Evolutionary conservation across 2,888 invertebrate species (phyloP).

Genomic region (Peribatodes rhomboidaria): DNA sequence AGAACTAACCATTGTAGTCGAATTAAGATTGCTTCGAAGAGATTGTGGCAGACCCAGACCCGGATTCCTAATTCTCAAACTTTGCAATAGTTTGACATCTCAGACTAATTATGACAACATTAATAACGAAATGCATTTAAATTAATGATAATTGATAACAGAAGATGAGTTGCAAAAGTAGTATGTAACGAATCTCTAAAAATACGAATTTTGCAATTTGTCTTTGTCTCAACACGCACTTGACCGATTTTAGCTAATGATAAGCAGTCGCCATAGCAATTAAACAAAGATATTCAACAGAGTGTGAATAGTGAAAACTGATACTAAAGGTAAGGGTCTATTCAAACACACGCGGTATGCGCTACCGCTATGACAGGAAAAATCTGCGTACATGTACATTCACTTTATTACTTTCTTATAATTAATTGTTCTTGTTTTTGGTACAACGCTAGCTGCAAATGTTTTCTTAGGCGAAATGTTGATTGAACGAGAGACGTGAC

Average conservation of each 20-base stretch:
- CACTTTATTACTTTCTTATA: no score
- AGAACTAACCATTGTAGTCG: no score
- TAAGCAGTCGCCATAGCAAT: constrained; percentile 38
- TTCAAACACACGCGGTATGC: background rate
- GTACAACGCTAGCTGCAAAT: background rate
- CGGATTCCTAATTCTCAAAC: background rate
- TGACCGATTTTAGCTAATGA: constrained; percentile 44
- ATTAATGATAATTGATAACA: no score
- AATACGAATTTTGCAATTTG: constrained; percentile 22
- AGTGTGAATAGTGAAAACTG: constrained; percentile 68
- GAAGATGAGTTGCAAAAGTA: background rate
- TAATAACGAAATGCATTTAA: background rate
- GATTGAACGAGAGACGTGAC: no score
- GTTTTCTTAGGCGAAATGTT: no score
- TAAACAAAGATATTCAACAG: constrained; percentile 57
- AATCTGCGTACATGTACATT: no score
- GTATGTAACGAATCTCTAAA: background rate
- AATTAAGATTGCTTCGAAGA: no score
- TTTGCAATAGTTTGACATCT: background rate
- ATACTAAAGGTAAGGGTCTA: constrained; percentile 42
- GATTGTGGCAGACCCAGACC: no score
- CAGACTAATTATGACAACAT: background rate
- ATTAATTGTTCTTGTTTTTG: background rate
- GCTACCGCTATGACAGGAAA: no score
- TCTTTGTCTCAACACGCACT: constrained; percentile 29